Evolutionary conservation across 2,113 vertebrate genomes (phyloP).

Genomic region (Macroglossus sobrinus): DNA sequence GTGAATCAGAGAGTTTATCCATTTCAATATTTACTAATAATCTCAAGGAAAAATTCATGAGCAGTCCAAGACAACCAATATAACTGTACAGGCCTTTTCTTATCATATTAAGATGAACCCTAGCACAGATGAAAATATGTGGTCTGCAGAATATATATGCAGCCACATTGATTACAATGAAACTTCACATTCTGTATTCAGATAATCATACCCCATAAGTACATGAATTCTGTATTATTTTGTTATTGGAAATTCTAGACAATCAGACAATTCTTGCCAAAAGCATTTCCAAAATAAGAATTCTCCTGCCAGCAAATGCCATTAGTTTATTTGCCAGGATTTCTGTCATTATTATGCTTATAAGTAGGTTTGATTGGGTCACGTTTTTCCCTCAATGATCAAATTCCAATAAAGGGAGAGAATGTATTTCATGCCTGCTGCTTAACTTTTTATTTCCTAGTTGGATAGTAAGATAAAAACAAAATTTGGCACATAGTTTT

Average conservation of each 20-base stretch:
- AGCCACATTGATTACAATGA: neutral
- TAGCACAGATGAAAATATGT: neutral
- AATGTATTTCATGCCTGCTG: neutral
- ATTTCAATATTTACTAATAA: neutral
- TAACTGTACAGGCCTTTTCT: neutral
- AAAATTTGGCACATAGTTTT: neutral
- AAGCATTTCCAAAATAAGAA: neutral
- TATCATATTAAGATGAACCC: neutral
- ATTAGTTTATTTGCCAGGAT: neutral
- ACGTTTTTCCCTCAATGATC: neutral
- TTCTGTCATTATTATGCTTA: neutral
- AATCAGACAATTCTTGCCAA: neutral
- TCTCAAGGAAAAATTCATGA: neutral
- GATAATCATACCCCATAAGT: neutral
- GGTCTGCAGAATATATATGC: neutral
- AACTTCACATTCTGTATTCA: neutral
- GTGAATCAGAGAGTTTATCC: neutral
- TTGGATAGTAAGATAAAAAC: neutral
- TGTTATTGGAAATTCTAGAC: neutral
- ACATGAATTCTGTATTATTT: neutral
- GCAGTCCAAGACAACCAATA: neutral
- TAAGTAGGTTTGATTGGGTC: neutral
- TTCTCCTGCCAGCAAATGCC: neutral
- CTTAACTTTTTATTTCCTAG: neutral
- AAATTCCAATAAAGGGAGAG: no score